Evolutionary conservation across 2,797 vertebrate genomes (phyloP), one percentile per base, ranked within the genome.

Genomic region (Linurgus olivaceus): DNA sequence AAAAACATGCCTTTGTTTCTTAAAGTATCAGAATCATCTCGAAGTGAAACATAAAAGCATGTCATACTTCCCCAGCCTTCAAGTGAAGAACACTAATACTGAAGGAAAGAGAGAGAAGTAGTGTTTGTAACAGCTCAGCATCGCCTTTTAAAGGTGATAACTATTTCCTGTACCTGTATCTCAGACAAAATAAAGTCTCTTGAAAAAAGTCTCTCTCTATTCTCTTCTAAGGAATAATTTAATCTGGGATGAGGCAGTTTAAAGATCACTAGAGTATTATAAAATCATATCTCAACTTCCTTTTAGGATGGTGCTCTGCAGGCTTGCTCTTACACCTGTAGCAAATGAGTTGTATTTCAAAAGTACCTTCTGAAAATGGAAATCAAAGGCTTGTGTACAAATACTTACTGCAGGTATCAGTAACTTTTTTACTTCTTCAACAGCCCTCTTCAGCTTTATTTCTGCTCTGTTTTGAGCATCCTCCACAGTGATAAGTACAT

Each of bases 401-500:
- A 62, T 93, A 99, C 99, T 99, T 98, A 99, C 99, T 97, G 99
- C 99, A 63, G 99, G 99, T 75, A 99, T 98, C 48, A 99, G 98
- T 73, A 99, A 98, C 94, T 99, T 99, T 97, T 99, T 99, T 97
- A 99, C 99, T 98, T 99, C 99, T 82, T 98, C 99, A 84, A 99
- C 99, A 77, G 99, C 99, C 93, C 99, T 98, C 98, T 99, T 99
- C 96, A 99, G 98, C 86, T 99, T 99, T 97, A 99, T 99, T 98
- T 99, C 99, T 94, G 99, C 99, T 91, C 99, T 98, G 98, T 99
- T 99, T 95, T 99, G 99, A 82, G 99, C 99, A 97, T 99, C 99
- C 97, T 99, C 99, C 98, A 99, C 99, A 68, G 99, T 99, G 98
- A 99, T 99, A 88, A 99, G 98, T 92, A 99, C 99, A 48, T 99